These are phyloP conservation scores for Ammodytes dubius DNA, from an alignment of 2,113 vertebrate species.

Conservation along the genomic window DNA sequence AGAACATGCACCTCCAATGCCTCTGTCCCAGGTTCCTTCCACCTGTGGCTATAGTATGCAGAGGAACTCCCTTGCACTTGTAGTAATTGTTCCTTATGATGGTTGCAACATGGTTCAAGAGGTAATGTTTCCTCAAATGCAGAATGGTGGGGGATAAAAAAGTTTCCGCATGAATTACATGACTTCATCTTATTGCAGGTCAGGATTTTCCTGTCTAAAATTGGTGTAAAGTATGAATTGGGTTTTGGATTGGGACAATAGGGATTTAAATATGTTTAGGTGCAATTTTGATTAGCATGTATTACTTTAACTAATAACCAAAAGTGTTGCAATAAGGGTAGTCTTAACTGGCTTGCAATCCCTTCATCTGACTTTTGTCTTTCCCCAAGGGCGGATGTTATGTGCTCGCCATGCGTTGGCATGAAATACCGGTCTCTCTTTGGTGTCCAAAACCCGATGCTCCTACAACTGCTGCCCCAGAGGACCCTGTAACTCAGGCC, in stretches of 20 bases:
- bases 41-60: conserved; percentile 75
- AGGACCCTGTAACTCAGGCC: too few species aligned
- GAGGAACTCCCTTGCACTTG: conserved; percentile 35
- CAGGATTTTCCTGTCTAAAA: not conserved
- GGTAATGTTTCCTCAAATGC: conserved; percentile 5
- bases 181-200: too few species aligned
- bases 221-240: too few species aligned
- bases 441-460: conserved; percentile 43
- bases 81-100: conserved; percentile 64
- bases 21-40: conserved; percentile 61
- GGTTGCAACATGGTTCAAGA: conserved; percentile 68
- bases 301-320: too few species aligned
- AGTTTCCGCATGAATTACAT: too few species aligned
- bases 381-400: conserved; percentile 55
- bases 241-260: not conserved
- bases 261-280: too few species aligned
- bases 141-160: too few species aligned
- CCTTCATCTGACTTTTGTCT: not conserved
- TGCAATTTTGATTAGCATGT: not conserved
- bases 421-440: conserved; percentile 61
- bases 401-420: conserved; percentile 66
- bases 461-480: too few species aligned
- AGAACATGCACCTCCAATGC: conserved; percentile 39
- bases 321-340: not conserved
- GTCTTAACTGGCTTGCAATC: not conserved